Base-by-base conservation (phyloP, 1,140 invertebrate genomes). In the Phymastichus coffea region DNA sequence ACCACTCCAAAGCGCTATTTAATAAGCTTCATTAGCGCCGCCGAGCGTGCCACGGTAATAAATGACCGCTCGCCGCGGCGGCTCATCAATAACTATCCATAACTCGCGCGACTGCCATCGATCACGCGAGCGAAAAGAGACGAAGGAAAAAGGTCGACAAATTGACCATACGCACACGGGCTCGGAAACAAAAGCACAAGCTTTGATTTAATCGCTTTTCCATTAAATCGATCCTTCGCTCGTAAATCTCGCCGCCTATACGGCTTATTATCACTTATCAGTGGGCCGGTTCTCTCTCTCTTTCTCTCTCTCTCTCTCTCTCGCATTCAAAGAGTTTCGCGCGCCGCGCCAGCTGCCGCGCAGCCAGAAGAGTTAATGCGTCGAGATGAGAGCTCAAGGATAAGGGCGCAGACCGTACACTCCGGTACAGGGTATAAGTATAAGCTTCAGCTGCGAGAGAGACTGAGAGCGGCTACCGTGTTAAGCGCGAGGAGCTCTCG, bases 141-240 rank as follows among this genome's bases (percentile, higher is more conserved):
- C 9, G n/a, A n/a, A n/a, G 17, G 8, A 57, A 48, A 57, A n/a
- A 14, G 20, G 37, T 1, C 2, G 52, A 56, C 41, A 56, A 56
- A 57, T 48, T 57, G 23, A 41, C n/a, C 35, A 19, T 15, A 7
- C 8, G n/a, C 33, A 47, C n/a, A 9, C 30, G 4, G 6, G 20
- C 14, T 14, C 14, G n/a, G 1, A 14, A 44, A 55, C 25, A 33
- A 55, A 44, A 44, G 52, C 40, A 20, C 4, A 12, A 40, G 9
- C 22, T 6, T n/a, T 17, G 56, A 58, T 58, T 20, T 58, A 58
- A 58, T 58, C 47, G 28, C 28, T 52, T 58, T 58, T 58, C 57
- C 47, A 58, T 58, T 52, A 52, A 52, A 58, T 12, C 28, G 19
- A 57, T 10, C 22, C 22, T 28, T n/a, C 17, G 7, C n/a, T 26